Conservation (phyloP, 2,797 vertebrate species). For the Pipistrellus nathusii region DNA sequence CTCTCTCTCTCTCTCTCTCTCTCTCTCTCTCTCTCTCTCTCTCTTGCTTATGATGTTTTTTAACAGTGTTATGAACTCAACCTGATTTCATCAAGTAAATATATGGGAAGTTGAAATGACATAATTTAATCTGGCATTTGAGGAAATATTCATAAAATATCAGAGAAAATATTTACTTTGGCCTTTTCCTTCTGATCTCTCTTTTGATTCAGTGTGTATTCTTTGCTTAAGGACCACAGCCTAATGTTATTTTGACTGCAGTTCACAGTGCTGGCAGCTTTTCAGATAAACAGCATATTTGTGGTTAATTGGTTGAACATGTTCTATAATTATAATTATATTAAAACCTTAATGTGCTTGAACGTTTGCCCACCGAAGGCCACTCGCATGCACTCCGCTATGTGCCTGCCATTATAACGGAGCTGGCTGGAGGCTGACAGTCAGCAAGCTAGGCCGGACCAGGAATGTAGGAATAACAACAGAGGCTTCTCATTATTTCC, state of each 20-base stretch:
- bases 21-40: neutral
- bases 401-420: slow-evolving; percentile 70
- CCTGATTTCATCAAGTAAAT: slow-evolving; percentile 83
- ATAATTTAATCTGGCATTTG: slow-evolving; percentile 79
- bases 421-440: slow-evolving; percentile 58
- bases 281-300: slow-evolving; percentile 89
- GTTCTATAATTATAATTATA: slow-evolving; percentile 87
- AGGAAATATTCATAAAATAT: slow-evolving; percentile 81
- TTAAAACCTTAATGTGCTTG: slow-evolving; percentile 86
- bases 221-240: slow-evolving; percentile 78
- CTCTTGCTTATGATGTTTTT: slow-evolving; percentile 73
- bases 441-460: slow-evolving; percentile 23
- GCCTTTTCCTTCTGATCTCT: slow-evolving; percentile 73
- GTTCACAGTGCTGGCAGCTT: slow-evolving; percentile 84
- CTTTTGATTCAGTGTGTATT: slow-evolving; percentile 78
- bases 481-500: neutral
- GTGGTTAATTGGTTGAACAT: slow-evolving; percentile 88
- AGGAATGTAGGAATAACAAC: neutral
- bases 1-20: too few relatives aligned
- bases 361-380: slow-evolving; percentile 83
- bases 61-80: slow-evolving; percentile 73
- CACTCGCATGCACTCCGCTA: slow-evolving; percentile 74
- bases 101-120: slow-evolving; percentile 70
- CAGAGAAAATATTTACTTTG: slow-evolving; percentile 85
- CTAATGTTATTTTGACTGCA: slow-evolving; percentile 84